Base-by-base conservation (phyloP, 1,140 invertebrate genomes). In the Rhynchophorus ferrugineus region DNA sequence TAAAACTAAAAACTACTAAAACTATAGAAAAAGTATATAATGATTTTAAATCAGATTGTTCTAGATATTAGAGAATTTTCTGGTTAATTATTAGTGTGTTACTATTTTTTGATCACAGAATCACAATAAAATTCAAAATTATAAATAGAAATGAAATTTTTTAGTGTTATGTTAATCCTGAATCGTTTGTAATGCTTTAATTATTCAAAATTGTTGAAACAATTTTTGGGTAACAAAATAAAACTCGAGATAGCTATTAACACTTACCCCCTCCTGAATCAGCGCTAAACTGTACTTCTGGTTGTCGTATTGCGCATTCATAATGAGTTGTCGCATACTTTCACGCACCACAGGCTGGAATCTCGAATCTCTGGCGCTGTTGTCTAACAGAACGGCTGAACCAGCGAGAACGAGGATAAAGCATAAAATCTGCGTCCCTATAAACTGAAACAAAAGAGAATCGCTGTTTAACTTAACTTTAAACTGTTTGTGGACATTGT, bases 211-310 rank as follows among this genome's bases (percentile, higher is more conserved):
- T n/a, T n/a, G n/a, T n/a, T n/a, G n/a, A n/a, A n/a, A n/a, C n/a
- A n/a, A n/a, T n/a, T n/a, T n/a, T n/a, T n/a, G 11, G 24, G 24
- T 29, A 29, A 29, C 11, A 29, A 29, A 29, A 29, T 29, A 29
- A 29, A 29, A 29, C n/a, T n/a, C n/a, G n/a, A n/a, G n/a, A 29
- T 29, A 29, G 5, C 5, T 29, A 29, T 5, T 29, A 5, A 48
- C 53, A 70, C 80, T 82, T 76, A 90, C 89, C 54, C 85, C 83
- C 78, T 92, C 88, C 69, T 93, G 90, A 11, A 93, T 81, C 69
- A 87, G 78, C 57, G 81, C 78, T 0, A 93, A 72, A 24, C 84
- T 79, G 7, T 69, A 62, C 19, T 77, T 64, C 56, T 79, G 73
- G 36, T 73, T 69, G 44, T 83, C 78, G 57, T 83, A 78, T 61